phyloP scores from a whole-genome alignment of 1,140 invertebrate species.

The Achatina immaculata region DNA sequence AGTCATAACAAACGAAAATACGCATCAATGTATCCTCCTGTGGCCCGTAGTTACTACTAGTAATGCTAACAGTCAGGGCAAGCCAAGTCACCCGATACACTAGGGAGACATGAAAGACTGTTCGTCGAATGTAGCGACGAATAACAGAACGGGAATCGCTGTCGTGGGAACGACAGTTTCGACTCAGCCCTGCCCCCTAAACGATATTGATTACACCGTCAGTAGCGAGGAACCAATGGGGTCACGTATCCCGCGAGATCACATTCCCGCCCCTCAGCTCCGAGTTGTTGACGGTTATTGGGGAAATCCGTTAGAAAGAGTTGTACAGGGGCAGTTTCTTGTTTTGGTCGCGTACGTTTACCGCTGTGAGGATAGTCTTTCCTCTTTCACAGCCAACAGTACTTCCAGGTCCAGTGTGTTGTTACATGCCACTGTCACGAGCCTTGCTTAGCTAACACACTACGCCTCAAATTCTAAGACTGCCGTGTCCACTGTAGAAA shows the following conservation, averaged over 20 bases:
- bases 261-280: conserved; percentile 8
- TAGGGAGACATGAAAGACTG: not conserved
- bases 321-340: not conserved
- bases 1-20: no score
- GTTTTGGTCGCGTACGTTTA: conserved; percentile 1
- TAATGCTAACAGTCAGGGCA: not conserved
- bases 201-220: conserved; percentile 24
- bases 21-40: not conserved
- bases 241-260: not conserved
- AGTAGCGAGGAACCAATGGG: not conserved
- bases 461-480: not conserved
- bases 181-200: conserved; percentile 9
- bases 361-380: not conserved
- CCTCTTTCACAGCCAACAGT: not conserved
- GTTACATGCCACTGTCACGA: not conserved
- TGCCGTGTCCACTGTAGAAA: not conserved
- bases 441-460: not conserved
- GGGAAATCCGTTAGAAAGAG: not conserved
- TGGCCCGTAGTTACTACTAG: not conserved
- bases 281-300: not conserved
- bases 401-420: not conserved
- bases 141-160: conserved; percentile 6
- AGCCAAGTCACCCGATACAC: not conserved
- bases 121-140: conserved; percentile 14
- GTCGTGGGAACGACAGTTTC: not conserved